Evolutionary conservation across 2,888 invertebrate species (phyloP).

Genomic region (Xanthorhoe spadicearia): DNA sequence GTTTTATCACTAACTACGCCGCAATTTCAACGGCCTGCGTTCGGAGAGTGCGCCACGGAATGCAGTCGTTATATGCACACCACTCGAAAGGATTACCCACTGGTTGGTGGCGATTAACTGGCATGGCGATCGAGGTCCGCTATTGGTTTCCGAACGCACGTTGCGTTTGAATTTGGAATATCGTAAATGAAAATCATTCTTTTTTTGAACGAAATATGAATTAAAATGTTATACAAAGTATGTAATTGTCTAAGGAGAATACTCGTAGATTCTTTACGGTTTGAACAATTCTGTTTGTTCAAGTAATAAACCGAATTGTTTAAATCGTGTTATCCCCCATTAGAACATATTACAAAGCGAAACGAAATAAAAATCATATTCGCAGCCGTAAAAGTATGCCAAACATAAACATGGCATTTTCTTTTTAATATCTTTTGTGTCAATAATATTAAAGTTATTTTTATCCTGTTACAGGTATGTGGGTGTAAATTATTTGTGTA

Average conservation of each 20-base stretch:
- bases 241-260: background rate
- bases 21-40: slow-evolving; percentile 63
- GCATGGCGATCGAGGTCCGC: slow-evolving; percentile 64
- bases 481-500: slow-evolving; percentile 64
- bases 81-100: slow-evolving; percentile 80
- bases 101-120: slow-evolving; percentile 79
- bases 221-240: too few relatives aligned
- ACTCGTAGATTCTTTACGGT: background rate
- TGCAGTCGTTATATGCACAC: slow-evolving; percentile 78
- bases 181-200: slow-evolving; percentile 28
- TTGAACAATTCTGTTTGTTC: background rate
- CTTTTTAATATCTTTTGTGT: background rate
- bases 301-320: background rate
- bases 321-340: background rate
- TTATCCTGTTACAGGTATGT: slow-evolving; percentile 75
- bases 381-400: slow-evolving; percentile 2
- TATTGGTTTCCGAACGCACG: slow-evolving; percentile 69
- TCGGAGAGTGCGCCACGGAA: slow-evolving; percentile 61
- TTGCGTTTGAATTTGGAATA: slow-evolving; percentile 63
- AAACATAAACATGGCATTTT: slow-evolving; percentile 2
- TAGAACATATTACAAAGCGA: background rate
- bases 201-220: background rate
- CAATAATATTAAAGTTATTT: slow-evolving; percentile 36
- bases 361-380: background rate
- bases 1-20: slow-evolving; percentile 46